These are phyloP conservation scores for Campaea margaritaria DNA, from an alignment of 2,888 invertebrate genomes.

Conservation along the genomic window DNA sequence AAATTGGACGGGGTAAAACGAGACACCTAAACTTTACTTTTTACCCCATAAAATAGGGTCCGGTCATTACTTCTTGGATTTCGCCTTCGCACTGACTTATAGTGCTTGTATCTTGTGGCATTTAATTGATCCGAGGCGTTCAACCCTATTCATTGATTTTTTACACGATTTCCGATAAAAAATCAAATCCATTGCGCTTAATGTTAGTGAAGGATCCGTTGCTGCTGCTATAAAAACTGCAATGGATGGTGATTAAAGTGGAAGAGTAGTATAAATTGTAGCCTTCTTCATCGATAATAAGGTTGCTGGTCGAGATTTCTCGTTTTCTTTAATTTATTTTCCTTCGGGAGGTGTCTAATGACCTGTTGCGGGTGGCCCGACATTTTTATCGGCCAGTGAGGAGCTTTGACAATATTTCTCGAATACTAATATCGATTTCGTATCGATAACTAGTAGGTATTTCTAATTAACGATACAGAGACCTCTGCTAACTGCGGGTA, in stretches of 20 bases:
- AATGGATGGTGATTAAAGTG: conserved; percentile 41
- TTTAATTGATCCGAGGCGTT: conserved; percentile 72
- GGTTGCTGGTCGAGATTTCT: conserved; percentile 77
- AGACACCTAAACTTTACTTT: conserved; percentile 51
- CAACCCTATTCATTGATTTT: conserved; percentile 51
- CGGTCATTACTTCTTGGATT: conserved; percentile 75
- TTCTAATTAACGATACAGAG: conserved; percentile 18
- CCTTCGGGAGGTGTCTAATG: conserved; percentile 82
- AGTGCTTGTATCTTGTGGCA: conserved; percentile 74
- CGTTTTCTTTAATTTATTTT: conserved; percentile 84
- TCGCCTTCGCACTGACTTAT: conserved; percentile 71
- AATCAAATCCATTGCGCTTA: conserved; percentile 48
- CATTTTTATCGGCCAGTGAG: conserved; percentile 81
- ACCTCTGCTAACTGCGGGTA: conserved; percentile 30
- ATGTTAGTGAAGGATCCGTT: background rate
- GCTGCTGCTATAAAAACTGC: conserved; percentile 29
- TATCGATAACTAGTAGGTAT: conserved; percentile 60
- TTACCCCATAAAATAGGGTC: conserved; percentile 66
- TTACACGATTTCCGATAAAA: conserved; percentile 30
- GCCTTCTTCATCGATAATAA: conserved; percentile 59
- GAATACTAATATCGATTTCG: conserved; percentile 71
- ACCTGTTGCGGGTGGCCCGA: conserved; percentile 82
- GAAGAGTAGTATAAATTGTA: conserved; percentile 45
- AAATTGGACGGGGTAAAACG: conserved; percentile 58
- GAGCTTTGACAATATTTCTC: conserved; percentile 81